These are phyloP conservation scores for Dicycla oo DNA, from an alignment of 2,888 invertebrate genomes.

Conservation along the genomic window DNA sequence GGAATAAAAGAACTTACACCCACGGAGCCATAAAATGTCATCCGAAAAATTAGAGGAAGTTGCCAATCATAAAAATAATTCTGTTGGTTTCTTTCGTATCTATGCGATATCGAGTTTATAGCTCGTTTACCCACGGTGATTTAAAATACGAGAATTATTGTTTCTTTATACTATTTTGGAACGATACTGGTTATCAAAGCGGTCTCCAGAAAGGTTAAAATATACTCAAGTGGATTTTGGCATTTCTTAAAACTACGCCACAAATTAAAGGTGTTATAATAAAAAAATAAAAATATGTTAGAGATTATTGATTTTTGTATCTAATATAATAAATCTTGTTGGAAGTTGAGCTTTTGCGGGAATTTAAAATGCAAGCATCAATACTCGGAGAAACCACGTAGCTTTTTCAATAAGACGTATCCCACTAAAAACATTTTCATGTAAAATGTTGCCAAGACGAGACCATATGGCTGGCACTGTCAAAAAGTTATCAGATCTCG, in stretches of 20 bases:
- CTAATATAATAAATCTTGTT: constrained; percentile 17
- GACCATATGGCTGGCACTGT: too few species aligned
- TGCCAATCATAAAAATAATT: constrained; percentile 57
- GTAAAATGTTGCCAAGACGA: too few species aligned
- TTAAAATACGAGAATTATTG: constrained; percentile 37
- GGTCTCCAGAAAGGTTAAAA: constrained; percentile 26
- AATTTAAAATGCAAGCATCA: not conserved
- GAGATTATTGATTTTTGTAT: constrained; percentile 22
- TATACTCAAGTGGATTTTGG: constrained; percentile 37
- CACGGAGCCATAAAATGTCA: constrained; percentile 61
- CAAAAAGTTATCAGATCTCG: too few species aligned
- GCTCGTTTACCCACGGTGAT: constrained; percentile 51
- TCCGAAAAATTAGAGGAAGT: constrained; percentile 49
- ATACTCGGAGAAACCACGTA: too few species aligned
- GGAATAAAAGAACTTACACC: constrained; percentile 60
- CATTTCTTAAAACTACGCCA: constrained; percentile 32
- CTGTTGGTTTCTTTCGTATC: constrained; percentile 49
- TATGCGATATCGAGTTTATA: constrained; percentile 56
- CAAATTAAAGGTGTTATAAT: constrained; percentile 19
- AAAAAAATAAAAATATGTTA: not conserved
- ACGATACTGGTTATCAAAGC: constrained; percentile 31
- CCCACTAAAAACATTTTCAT: too few species aligned
- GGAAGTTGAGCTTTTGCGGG: constrained; percentile 28
- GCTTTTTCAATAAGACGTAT: not conserved
- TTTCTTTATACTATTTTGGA: constrained; percentile 25